Percentiles rank a stretch among this genome's conserved stretches.
Conservation (phyloP, 2,113 vertebrate genomes). For the Alouatta palliata region DNA sequence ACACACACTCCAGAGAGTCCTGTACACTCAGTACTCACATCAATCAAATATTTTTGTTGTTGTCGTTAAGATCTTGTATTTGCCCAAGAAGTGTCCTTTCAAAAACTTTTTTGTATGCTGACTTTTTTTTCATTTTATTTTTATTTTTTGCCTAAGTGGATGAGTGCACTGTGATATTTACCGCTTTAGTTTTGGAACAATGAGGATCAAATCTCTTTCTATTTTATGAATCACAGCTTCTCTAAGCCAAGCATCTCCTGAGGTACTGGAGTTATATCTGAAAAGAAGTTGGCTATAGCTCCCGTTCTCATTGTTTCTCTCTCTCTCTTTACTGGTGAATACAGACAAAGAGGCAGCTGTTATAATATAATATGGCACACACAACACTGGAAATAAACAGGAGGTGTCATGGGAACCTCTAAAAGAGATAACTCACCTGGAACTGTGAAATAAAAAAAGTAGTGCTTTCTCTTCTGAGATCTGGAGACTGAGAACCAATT, state of each 20-base stretch:
- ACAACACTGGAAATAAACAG: not conserved
- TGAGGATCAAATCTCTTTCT: not conserved
- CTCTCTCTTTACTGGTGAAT: not conserved
- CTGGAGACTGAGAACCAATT: not conserved
- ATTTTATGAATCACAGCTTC: not conserved
- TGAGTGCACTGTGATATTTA: not conserved
- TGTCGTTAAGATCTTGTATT: not conserved
- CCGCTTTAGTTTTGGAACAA: not conserved
- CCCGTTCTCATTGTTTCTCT: not conserved
- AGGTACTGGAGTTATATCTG: not conserved
- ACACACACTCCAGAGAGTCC: not conserved
- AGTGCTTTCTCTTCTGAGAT: not conserved
- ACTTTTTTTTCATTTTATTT: not conserved
- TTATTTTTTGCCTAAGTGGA: not conserved
- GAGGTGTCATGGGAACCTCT: not conserved
- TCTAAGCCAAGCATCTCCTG: not conserved
- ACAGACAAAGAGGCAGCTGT: not conserved
- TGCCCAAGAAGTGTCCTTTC: not conserved
- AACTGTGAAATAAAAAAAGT: not conserved
- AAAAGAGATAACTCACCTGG: not conserved
- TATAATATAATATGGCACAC: not conserved
- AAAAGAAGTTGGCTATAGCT: not conserved
- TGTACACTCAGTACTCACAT: not conserved
- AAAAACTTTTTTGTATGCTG: not conserved
- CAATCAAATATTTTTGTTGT: not conserved